Evolutionary conservation across 2,888 invertebrate species (phyloP), one percentile per base, ranked within the genome.

Genomic region (Stegophylla sp.): DNA sequence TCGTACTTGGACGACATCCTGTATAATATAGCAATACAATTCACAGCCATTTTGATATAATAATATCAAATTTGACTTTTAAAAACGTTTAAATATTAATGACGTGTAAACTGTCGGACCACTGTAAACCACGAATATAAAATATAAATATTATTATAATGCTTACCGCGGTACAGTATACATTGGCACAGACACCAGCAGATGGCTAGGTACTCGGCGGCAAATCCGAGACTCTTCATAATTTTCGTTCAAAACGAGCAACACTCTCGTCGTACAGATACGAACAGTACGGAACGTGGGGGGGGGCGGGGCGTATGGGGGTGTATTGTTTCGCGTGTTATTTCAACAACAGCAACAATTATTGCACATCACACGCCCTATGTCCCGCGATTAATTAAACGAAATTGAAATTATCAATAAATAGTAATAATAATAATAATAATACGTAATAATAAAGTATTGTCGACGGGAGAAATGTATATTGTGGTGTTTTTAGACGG

Each of bases 151-250:
- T 28, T 15, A 64, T n/a, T 20, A 48, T 17, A 17, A 67, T 59
- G 45, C 77, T 77, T 51, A 79, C 79, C 79, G n/a, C 63, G 34
- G 63, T 71, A 17, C 12, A 79, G 17, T 3, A 67, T 20, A 43
- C 79, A 79, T 56, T 71, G 79, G 67, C 77, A 69, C 45, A 79
- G 61, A 41, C 69, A 71, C 69, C 43, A 61, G 48, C 48, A 79
- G 48, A 79, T 48, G 71, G 67, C 71, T 13, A 79, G 48, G 20
- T 56, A 79, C 61, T 23, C 69, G 79, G 71, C 69, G 79, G 71
- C 41, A 51, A 79, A 61, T 79, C 79, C 71, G 79, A 79, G 79
- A 79, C 79, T 63, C 26, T 79, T 79, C 79, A 79, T 79, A 9
- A 53, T 76, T 23, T 34, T n/a, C n/a, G n/a, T n/a, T n/a, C n/a